These are phyloP conservation scores for Anguilla pacifica DNA, from an alignment of 2,797 vertebrate species.

Conservation along the genomic window DNA sequence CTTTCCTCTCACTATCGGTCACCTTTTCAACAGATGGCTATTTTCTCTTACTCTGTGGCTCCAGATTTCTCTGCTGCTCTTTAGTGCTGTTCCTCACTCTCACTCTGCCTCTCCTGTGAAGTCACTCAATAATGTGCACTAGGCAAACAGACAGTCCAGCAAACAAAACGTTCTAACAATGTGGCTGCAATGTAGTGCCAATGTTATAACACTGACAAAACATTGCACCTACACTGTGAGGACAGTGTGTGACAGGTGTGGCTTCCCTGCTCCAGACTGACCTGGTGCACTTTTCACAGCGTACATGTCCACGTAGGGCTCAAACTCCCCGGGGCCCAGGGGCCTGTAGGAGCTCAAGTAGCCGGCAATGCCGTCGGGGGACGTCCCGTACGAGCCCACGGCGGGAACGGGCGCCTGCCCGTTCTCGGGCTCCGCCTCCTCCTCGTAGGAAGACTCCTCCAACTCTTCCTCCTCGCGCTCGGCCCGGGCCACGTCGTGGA, in stretches of 20 bases:
- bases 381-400: constrained; percentile 82
- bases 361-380: constrained; percentile 85
- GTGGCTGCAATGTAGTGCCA: too few relatives aligned
- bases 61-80: background rate
- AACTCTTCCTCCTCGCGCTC: constrained; percentile 87
- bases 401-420: constrained; percentile 57
- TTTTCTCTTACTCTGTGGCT: background rate
- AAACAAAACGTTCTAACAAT: too few relatives aligned
- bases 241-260: background rate
- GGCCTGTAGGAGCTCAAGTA: constrained; percentile 84
- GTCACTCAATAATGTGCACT: background rate
- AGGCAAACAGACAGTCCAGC: background rate
- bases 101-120: background rate
- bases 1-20: background rate
- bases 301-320: constrained; percentile 86
- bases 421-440: constrained; percentile 70
- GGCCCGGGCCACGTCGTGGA: constrained; percentile 82
- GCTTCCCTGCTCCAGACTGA: constrained; percentile 46
- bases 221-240: too few relatives aligned
- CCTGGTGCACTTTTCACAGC: constrained; percentile 80
- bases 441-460: constrained; percentile 73
- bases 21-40: background rate
- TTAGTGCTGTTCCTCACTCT: background rate
- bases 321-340: constrained; percentile 86
- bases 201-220: too few relatives aligned